Percentiles rank a stretch among this genome's conserved stretches.
These are phyloP conservation scores for Synergus umbraculus DNA, from an alignment of 2,888 invertebrate species.

Conservation along the genomic window DNA sequence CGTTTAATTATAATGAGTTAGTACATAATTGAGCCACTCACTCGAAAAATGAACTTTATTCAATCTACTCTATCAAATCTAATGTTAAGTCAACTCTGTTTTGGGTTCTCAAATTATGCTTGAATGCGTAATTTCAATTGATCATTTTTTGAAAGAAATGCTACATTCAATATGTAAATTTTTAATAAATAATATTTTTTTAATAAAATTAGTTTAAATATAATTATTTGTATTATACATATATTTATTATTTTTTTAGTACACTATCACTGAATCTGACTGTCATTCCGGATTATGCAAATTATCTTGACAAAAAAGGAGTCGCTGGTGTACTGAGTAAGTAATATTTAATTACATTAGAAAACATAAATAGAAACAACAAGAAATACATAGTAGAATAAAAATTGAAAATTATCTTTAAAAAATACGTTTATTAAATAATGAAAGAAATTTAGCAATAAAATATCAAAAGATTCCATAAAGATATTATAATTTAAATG, in stretches of 20 bases:
- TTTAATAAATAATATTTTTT: background rate
- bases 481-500: background rate
- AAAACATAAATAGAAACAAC: background rate
- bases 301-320: constrained; percentile 81
- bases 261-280: constrained; percentile 67
- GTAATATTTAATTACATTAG: background rate
- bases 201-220: background rate
- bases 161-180: background rate
- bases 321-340: constrained; percentile 85
- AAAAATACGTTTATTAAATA: background rate
- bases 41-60: background rate
- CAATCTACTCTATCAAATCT: too few species aligned
- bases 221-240: background rate
- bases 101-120: background rate
- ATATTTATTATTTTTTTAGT: constrained; percentile 43
- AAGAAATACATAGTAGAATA: too few species aligned
- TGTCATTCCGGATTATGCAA: constrained; percentile 82
- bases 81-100: background rate
- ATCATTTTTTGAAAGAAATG: background rate
- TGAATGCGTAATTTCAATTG: background rate
- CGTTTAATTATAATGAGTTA: constrained; percentile 82
- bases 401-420: background rate
- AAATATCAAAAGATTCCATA: too few species aligned
- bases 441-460: background rate
- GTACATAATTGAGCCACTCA: background rate